Base-by-base conservation (phyloP, 2,888 invertebrate genomes). In the Calameuta idolon region DNA sequence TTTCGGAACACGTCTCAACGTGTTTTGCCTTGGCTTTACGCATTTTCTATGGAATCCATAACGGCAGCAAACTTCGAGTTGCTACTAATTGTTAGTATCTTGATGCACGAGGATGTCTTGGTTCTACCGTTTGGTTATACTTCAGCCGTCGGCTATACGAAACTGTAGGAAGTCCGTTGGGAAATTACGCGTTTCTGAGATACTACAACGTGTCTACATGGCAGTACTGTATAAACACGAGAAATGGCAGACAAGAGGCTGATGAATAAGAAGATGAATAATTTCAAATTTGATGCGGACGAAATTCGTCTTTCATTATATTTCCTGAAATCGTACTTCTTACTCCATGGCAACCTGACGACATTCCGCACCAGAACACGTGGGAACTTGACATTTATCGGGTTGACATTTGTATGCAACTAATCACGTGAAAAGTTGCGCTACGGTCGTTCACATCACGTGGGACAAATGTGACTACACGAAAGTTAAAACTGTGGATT, bases 151-250 rank as follows among this genome's bases (percentile, higher is more conserved):
- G 55, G 55, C 55, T 55, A 23, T 55, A 23, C 55, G 55, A 55
- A 55, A 23, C 23, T 85, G 85, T 83, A 86, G 81, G 84, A 82
- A 85, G 83, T 85, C 85, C 88, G 83, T 82, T 84, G 86, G 87
- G 87, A 88, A 88, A 88, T 87, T 87, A 87, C 86, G 84, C 79
- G 81, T 85, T 84, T 86, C 23, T 23, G 23, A 55, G 9, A 55
- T 55, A 55, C 55, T 9, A 55, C 55, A 2, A 23, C 55, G 5
- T 23, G 23, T 23, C 23, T 23, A 23, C 23, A 23, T 55, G 2
- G 23, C 23, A 23, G 2, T 23, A 55, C 23, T 23, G 0, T 23
- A 55, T 23, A 23, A 23, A 0, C 9, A 9, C 40, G 40, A 23
- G 2, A 9, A 55, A 55, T 55, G 23, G 40, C 9, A 9, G 40